Evolutionary conservation across 2,888 invertebrate species (phyloP).

Genomic region (Camponotus fellah): DNA sequence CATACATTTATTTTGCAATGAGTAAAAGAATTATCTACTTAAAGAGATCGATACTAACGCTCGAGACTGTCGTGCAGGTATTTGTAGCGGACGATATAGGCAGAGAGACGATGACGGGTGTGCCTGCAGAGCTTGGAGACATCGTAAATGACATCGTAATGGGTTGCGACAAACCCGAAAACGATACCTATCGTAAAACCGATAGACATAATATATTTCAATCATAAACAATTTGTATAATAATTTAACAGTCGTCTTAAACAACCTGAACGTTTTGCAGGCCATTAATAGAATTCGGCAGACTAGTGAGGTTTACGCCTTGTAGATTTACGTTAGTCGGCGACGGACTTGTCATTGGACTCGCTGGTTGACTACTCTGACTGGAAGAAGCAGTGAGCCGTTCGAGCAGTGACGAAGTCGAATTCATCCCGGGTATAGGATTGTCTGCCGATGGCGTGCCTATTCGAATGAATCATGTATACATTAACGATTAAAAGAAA

Average conservation of each 20-base stretch:
- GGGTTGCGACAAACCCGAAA: constrained; percentile 94
- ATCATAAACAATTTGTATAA: constrained; percentile 46
- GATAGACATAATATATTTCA: constrained; percentile 62
- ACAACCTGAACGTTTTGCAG: constrained; percentile 92
- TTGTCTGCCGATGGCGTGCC: constrained; percentile 89
- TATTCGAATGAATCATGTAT: constrained; percentile 50
- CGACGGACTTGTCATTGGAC: constrained; percentile 88
- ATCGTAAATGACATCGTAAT: constrained; percentile 93
- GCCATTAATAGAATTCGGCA: constrained; percentile 89
- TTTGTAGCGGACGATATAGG: constrained; percentile 87
- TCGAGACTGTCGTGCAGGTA: constrained; percentile 85
- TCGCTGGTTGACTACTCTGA: constrained; percentile 85
- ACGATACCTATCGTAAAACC: constrained; percentile 88
- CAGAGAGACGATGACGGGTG: constrained; percentile 89
- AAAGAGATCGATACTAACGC: constrained; percentile 78
- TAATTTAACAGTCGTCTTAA: constrained; percentile 54
- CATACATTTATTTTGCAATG: not conserved
- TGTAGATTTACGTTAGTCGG: constrained; percentile 88
- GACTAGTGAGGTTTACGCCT: constrained; percentile 91
- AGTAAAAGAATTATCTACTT: not conserved
- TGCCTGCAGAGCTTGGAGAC: constrained; percentile 88
- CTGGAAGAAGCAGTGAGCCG: constrained; percentile 87
- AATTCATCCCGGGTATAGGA: constrained; percentile 87
- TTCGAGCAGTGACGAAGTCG: constrained; percentile 87
- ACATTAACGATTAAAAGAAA: constrained; percentile 3